phyloP scores from a whole-genome alignment of 2,797 vertebrate species.

The Pteropus rufus region DNA sequence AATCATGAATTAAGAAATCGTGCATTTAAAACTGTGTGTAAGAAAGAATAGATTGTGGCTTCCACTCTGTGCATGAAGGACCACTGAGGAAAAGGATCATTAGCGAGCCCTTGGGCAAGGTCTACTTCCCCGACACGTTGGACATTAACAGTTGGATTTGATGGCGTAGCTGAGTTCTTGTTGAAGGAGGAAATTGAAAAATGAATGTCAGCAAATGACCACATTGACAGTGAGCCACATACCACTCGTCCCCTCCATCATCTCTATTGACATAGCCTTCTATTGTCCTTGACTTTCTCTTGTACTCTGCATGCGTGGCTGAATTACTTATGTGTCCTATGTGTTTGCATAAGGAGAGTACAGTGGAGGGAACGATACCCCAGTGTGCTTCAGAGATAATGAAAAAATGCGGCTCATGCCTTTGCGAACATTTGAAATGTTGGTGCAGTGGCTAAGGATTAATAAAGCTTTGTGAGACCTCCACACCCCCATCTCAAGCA shows the following conservation, averaged over 20 bases:
- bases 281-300: slow-evolving; percentile 61
- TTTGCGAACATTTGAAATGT: not conserved
- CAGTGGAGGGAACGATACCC: not conserved
- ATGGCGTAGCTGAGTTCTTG: slow-evolving; percentile 11
- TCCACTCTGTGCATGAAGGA: not conserved
- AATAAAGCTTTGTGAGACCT: not conserved
- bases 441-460: not conserved
- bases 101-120: slow-evolving; percentile 4
- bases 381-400: not conserved
- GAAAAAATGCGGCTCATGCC: not conserved
- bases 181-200: slow-evolving; percentile 27
- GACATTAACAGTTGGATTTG: not conserved
- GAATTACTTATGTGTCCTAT: not conserved
- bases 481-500: not conserved
- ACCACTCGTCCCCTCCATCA: slow-evolving; percentile 42
- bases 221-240: not conserved
- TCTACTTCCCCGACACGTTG: not conserved
- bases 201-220: not conserved
- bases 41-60: not conserved
- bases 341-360: slow-evolving; percentile 19
- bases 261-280: not conserved
- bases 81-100: not conserved
- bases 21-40: not conserved
- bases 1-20: not conserved
- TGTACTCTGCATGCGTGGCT: not conserved